Base-by-base conservation (phyloP, 1,140 invertebrate genomes). In the Musca vetustissima region DNA sequence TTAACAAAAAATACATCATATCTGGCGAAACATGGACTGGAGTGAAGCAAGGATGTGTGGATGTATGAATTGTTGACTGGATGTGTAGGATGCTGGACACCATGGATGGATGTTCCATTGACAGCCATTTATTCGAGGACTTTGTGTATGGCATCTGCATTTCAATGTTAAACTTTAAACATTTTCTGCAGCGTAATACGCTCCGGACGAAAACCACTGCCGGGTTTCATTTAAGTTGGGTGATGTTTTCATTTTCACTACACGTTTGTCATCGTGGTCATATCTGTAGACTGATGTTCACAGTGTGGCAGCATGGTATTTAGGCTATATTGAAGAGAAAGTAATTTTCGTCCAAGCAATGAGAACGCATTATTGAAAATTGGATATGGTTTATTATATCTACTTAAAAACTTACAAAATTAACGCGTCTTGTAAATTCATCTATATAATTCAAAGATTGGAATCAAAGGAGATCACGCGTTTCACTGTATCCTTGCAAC, bases 1-100 rank as follows among this genome's bases (percentile, higher is more conserved):
- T 64, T 64, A 64, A 64, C 61, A 64, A 64, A 64, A 64, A 64
- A 64, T 64, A 64, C 61, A 64, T 64, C 61, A 64, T 47, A 43
- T 28, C 28, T 64, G 24, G 17, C 28, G 32, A 21, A 36, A 32
- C 53, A 25, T 28, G 53, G 53, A 57, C 53, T 1, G 19, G 24
- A 28, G 7, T 57, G 14, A 0, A n/a, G 24, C 17, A 55, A 22
- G 19, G 52, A 21, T 53, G 22, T 11, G 4, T 53, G 21, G 22
- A 24, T 53, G 52, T 8, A 2, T 24, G 36, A 1, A 43, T 7
- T 43, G 36, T 43, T 43, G 36, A 43, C 36, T 7, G 36, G 36
- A 22, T 53, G 4, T 24, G 52, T 13, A 11, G 19, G 52, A 53
- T 22, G 52, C 21, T 8, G 52, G 22, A 21, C 22, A 43, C 36